These are phyloP conservation scores for Tenodera sinensis DNA, from an alignment of 2,888 invertebrate genomes.

Conservation along the genomic window DNA sequence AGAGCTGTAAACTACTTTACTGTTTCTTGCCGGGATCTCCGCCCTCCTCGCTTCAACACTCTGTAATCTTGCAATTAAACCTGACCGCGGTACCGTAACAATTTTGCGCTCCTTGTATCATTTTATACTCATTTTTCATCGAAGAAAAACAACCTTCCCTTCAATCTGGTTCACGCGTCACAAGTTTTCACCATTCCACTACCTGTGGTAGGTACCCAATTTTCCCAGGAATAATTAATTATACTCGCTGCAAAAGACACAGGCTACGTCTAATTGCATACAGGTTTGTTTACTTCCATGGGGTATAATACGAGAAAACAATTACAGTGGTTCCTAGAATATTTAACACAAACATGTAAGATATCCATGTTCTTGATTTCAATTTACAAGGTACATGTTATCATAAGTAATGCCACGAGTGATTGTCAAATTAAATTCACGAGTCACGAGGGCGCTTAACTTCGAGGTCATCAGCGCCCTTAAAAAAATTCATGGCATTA, in stretches of 20 bases:
- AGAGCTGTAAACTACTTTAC: neutral
- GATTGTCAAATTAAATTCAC: no score
- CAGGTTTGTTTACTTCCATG: no score
- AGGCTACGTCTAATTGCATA: no score
- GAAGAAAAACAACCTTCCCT: neutral
- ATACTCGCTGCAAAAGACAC: neutral
- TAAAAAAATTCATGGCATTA: no score
- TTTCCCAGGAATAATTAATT: neutral
- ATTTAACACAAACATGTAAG: no score
- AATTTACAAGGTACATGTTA: no score
- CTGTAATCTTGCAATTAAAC: neutral
- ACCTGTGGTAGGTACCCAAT: neutral
- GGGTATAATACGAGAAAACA: no score
- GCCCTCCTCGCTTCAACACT: neutral
- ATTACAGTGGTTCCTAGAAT: no score
- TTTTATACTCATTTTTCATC: neutral
- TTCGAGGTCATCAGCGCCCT: no score
- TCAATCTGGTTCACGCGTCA: neutral
- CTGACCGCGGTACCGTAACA: neutral
- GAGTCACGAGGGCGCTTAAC: no score
- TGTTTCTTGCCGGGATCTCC: neutral
- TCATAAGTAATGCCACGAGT: no score
- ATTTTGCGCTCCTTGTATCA: neutral
- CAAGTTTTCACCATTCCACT: neutral
- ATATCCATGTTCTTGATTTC: no score